phyloP scores from a whole-genome alignment of 2,113 vertebrate genomes.

The Pimephales promelas region DNA sequence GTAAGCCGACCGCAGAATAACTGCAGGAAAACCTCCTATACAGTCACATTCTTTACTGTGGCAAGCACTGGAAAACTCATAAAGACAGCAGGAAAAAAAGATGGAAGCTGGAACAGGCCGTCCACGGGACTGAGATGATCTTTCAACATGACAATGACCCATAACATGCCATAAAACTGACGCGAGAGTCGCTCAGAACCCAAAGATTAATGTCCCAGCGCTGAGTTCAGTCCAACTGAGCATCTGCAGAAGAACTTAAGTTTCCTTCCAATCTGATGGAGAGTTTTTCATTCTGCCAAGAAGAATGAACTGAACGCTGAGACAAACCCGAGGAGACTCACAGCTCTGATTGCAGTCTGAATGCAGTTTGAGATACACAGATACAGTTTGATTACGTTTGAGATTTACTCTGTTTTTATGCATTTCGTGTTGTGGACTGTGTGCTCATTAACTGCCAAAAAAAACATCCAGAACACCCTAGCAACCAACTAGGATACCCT shows the following conservation, averaged over 20 bases:
- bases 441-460: no score
- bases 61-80: conserved; percentile 6
- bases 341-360: neutral
- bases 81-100: conserved; percentile 3
- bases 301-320: neutral
- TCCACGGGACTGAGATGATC: conserved; percentile 10
- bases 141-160: conserved; percentile 37
- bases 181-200: neutral
- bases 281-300: conserved; percentile 19
- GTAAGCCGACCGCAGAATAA: neutral
- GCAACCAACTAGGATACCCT: neutral
- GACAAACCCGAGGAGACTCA: neutral
- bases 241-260: conserved; percentile 30
- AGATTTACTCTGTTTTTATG: neutral
- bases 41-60: neutral
- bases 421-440: neutral
- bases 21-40: neutral
- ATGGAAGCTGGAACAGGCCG: neutral
- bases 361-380: neutral
- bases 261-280: conserved; percentile 16
- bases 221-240: conserved; percentile 6
- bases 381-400: neutral
- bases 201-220: neutral
- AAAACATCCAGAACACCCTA: neutral
- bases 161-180: conserved; percentile 10